Base-by-base conservation (phyloP, 2,113 vertebrate genomes). In the Plecotus auritus region DNA sequence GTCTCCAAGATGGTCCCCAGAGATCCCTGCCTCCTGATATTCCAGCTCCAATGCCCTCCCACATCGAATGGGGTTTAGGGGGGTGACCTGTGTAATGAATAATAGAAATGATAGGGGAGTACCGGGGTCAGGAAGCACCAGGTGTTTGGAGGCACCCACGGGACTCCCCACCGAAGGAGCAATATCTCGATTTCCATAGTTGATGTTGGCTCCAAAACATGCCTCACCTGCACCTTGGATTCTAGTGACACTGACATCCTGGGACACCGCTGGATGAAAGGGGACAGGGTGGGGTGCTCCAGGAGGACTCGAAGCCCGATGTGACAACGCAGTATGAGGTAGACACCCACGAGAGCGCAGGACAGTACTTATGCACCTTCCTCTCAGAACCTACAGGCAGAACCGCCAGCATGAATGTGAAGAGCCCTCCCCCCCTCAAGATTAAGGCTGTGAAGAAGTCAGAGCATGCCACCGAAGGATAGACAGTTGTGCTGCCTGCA, bases 401-500 rank as follows among this genome's bases (percentile, higher is more conserved):
- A 69, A 66, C 40, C 2, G 69, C 40, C 2, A 2, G 37, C 6
- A 96, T 99, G 84, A 42, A 94, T 32, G 96, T 99, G 92, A 98
- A 96, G 76, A 98, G 99, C 18, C 26, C 4, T 0, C 82, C 78
- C 5, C 0, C 9, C 1, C 99, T 99, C 3, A 98, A 98, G 5
- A 98, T 99, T n/a, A 4, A 0, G 0, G 97, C 98, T 0, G 98
- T 98, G 96, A 99, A 99, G 98, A 99, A 98, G 89, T 99, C 99
- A 0, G 99, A 99, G 95, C 98, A 99, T 0, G 99, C 98, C 8
- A 99, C 99, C 0, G 99, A 99, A 97, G 98, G 98, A 0, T 99
- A 99, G 98, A 97, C 96, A 0, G 98, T 97, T 0, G 90, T 97
- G 16, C 95, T 99, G 96, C 22, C n/a, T 99, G 99, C 95, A 98